Base-by-base conservation (phyloP, 2,888 invertebrate species). In the Rotaria magnacalcarata region DNA sequence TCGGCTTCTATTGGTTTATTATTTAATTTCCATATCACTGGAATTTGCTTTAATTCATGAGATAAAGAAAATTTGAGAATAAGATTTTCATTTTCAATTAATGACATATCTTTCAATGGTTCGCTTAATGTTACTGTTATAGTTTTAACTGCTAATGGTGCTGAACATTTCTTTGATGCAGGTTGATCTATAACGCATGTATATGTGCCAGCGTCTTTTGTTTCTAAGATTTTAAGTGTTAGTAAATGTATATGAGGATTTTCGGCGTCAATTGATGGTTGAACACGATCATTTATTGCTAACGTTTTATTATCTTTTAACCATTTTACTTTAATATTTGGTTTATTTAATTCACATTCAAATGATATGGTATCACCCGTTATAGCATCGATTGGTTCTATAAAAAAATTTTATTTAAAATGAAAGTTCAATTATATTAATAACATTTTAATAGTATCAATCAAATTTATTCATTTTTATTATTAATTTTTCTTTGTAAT, bases 321-420 rank as follows among this genome's bases (percentile, higher is more conserved):
- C 86, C 86, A 86, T 85, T 86, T 85, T 3, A 86, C 86, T 54
- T 60, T 85, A 24, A 80, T 85, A 47, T 60, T 85, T 47, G 74
- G 56, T 60, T 86, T 86, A 52, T 85, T 86, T 75, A 86, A 84
- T 56, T 86, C 75, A 85, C 86, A 86, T 56, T 86, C 86, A 43
- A 86, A 84, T 34, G 84, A 19, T 16, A 60, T 67, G 24, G 56
- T 85, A n/a, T 80, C 80, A 47, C 80, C 80, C 0, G 43, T 80
- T 10, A 80, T 80, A 2, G 21, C 80, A n/a, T 80, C 80, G 16
- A 80, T 80, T 0, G 80, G 14, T 47, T 80, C 80, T 80, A 52
- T 8, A 52, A 14, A 52, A 47, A 47, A 47, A 47, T 47, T 0
- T 47, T 52, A 52, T 52, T 52, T 52, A 52, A 11, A 52, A 16